phyloP scores from a whole-genome alignment of 1,140 invertebrate genomes.

The Metaphire vulgaris region DNA sequence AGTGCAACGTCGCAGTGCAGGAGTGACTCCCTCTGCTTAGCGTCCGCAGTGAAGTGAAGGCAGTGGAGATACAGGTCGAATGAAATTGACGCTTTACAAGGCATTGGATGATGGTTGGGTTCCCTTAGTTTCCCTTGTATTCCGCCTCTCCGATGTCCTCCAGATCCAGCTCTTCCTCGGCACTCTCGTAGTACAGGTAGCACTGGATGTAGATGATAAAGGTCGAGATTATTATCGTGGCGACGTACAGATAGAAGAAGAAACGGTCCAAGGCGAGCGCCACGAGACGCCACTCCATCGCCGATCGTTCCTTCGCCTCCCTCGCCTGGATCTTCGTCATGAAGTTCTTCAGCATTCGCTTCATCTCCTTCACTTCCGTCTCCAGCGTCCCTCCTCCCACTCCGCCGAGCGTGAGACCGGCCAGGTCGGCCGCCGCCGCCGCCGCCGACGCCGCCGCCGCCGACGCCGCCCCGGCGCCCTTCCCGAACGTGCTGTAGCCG shows the following conservation, averaged over 20 bases:
- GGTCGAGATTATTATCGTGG: conserved; percentile 46
- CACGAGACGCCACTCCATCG: conserved; percentile 46
- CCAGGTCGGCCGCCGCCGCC: background rate
- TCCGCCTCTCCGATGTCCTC: too few species aligned
- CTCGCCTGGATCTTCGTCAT: conserved; percentile 37
- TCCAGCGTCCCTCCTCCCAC: conserved; percentile 14
- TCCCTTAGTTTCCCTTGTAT: too few species aligned
- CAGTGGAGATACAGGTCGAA: too few species aligned
- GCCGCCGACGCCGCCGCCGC: background rate
- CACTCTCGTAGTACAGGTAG: conserved; percentile 17
- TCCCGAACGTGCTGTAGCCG: too few species aligned
- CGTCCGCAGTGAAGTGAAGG: too few species aligned
- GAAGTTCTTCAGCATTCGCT: conserved; percentile 34
- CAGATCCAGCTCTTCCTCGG: too few species aligned
- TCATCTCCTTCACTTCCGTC: conserved; percentile 42
- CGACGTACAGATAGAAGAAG: conserved; percentile 48
- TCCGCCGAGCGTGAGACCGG: too few species aligned
- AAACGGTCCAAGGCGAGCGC: conserved; percentile 48
- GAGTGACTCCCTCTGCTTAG: too few species aligned
- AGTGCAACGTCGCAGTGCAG: too few species aligned
- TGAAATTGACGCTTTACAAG: too few species aligned
- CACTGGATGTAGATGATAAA: conserved; percentile 38
- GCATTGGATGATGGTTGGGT: too few species aligned
- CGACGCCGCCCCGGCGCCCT: background rate
- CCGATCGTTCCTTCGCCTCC: conserved; percentile 38